phyloP scores from a whole-genome alignment of 1,140 invertebrate genomes.

The Drosophila bifasciata region DNA sequence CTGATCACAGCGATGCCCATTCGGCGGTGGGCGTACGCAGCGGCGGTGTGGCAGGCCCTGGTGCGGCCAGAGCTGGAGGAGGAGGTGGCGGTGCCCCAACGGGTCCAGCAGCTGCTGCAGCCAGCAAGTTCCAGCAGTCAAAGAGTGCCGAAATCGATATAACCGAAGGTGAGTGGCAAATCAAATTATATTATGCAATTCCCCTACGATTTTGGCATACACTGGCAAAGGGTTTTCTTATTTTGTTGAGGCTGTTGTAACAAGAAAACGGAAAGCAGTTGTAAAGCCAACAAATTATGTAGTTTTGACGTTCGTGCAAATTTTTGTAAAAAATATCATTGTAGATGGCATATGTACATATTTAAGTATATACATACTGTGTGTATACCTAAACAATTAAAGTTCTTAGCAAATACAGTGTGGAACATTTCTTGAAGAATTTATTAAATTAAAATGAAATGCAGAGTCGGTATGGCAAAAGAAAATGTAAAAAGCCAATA shows the following conservation, averaged over 20 bases:
- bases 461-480: too few relatives aligned
- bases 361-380: too few relatives aligned
- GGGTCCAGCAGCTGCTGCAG: slow-evolving; percentile 60
- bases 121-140: slow-evolving; percentile 78
- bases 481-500: too few relatives aligned
- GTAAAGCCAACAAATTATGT: too few relatives aligned
- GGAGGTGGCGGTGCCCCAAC: slow-evolving; percentile 56
- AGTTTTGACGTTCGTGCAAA: too few relatives aligned
- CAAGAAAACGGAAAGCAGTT: too few relatives aligned
- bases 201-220: slow-evolving; percentile 20
- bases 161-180: slow-evolving; percentile 77
- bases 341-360: too few relatives aligned
- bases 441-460: too few relatives aligned
- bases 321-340: too few relatives aligned
- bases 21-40: slow-evolving; percentile 43
- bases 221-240: slow-evolving; percentile 17
- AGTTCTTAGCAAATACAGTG: too few relatives aligned
- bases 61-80: slow-evolving; percentile 37
- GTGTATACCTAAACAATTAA: too few relatives aligned
- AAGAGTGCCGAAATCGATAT: slow-evolving; percentile 83
- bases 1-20: slow-evolving; percentile 59
- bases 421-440: too few relatives aligned
- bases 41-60: slow-evolving; percentile 37
- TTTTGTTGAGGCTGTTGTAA: background rate
- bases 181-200: slow-evolving; percentile 1